Percentiles rank a stretch among this genome's conserved stretches.
Conservation (phyloP, 2,113 vertebrate genomes). For the Piaya cayana region DNA sequence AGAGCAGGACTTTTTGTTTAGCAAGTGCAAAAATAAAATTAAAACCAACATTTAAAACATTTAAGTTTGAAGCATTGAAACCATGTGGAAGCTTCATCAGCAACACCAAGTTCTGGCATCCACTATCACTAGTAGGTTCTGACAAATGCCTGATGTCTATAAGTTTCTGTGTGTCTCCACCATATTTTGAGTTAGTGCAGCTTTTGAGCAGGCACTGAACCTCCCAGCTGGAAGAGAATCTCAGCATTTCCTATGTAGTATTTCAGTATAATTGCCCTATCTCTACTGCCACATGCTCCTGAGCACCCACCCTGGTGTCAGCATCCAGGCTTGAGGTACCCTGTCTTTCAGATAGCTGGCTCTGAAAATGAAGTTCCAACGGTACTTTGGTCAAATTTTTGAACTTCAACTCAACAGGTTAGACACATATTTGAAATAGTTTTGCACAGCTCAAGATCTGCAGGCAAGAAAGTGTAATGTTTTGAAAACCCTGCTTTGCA, state of each 20-base stretch:
- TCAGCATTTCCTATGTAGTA: not conserved
- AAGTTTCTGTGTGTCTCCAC: not conserved
- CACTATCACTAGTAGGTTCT: not conserved
- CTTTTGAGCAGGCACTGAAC: not conserved
- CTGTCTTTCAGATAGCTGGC: not conserved
- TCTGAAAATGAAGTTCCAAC: not conserved
- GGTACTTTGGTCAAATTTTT: not conserved
- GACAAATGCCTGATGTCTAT: not conserved
- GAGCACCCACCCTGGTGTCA: not conserved
- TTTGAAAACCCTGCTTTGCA: not conserved
- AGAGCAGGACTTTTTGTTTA: not conserved
- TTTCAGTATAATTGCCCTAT: not conserved
- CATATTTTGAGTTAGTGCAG: not conserved
- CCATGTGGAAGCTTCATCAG: fast-evolving
- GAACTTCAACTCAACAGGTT: not conserved
- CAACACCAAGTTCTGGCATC: fast-evolving
- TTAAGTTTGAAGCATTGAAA: fast-evolving
- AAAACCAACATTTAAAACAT: not conserved
- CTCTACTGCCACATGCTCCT: not conserved
- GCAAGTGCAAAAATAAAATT: not conserved
- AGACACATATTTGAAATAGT: not conserved
- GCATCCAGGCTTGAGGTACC: not conserved
- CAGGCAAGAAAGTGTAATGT: not conserved
- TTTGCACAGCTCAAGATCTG: not conserved
- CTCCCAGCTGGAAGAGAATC: not conserved